phyloP scores from a whole-genome alignment of 2,888 invertebrate genomes.

The Carabus problematicus region DNA sequence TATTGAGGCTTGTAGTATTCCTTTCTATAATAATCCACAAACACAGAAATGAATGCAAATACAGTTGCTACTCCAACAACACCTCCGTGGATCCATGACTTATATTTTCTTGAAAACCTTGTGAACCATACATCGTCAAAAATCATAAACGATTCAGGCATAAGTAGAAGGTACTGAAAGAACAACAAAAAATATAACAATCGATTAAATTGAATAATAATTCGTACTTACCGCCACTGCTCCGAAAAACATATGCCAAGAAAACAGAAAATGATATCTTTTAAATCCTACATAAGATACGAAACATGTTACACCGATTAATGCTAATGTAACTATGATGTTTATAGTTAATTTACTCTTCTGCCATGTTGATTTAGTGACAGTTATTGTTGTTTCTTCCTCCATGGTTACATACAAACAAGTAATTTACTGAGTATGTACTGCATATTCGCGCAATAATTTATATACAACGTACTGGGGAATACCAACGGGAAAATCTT shows the following conservation, averaged over 20 bases:
- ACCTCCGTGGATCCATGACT: slow-evolving; percentile 25
- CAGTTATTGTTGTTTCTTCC: neutral
- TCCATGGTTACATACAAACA: neutral
- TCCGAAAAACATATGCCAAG: slow-evolving; percentile 25
- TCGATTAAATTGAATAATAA: neutral
- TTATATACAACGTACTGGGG: neutral
- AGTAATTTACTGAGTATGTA: neutral
- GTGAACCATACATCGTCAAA: slow-evolving; percentile 11
- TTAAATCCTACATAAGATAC: slow-evolving; percentile 2
- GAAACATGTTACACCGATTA: slow-evolving; percentile 12
- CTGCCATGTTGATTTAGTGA: neutral
- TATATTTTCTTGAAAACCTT: slow-evolving; percentile 17
- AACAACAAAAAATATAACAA: slow-evolving; percentile 11
- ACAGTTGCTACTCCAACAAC: slow-evolving; percentile 20
- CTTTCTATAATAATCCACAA: slow-evolving; percentile 22
- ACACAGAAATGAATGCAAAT: slow-evolving; percentile 10
- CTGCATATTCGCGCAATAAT: neutral
- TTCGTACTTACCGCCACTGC: slow-evolving; percentile 15
- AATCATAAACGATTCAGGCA: slow-evolving; percentile 24
- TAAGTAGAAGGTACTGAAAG: slow-evolving; percentile 24
- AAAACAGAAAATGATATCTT: slow-evolving; percentile 24
- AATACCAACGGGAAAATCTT: neutral
- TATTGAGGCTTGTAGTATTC: slow-evolving; percentile 28
- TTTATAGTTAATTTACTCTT: slow-evolving; percentile 13
- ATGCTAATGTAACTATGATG: slow-evolving; percentile 12